These are phyloP conservation scores for Netelia melanura DNA, from an alignment of 2,888 invertebrate species.

Conservation along the genomic window DNA sequence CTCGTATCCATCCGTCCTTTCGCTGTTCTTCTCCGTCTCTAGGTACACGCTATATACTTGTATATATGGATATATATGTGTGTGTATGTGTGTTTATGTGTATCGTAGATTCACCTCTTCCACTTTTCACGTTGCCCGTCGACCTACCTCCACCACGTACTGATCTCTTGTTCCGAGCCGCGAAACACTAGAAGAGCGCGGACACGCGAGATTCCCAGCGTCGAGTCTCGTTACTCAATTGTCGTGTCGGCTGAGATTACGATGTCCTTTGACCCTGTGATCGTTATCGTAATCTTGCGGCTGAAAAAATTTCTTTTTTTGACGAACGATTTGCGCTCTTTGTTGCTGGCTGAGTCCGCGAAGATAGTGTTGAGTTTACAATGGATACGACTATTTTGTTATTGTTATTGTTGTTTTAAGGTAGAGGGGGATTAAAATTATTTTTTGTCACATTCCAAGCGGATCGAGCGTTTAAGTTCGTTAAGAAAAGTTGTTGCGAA, in stretches of 20 bases:
- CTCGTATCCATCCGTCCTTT: constrained; percentile 11
- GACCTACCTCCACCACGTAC: constrained; percentile 80
- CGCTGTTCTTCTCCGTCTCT: constrained; percentile 28
- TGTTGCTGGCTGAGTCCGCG: not conserved
- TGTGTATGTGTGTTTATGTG: constrained; percentile 22
- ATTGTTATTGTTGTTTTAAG: not conserved
- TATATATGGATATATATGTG: constrained; percentile 5
- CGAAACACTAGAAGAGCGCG: constrained; percentile 82
- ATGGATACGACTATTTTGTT: not conserved
- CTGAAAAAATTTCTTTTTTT: not conserved
- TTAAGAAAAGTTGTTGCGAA: too few relatives aligned
- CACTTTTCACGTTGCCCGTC: constrained; percentile 60
- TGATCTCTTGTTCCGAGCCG: constrained; percentile 82
- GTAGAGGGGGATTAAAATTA: too few relatives aligned
- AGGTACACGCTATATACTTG: not conserved
- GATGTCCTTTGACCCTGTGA: not conserved
- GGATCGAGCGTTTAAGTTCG: too few relatives aligned
- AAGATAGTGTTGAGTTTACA: not conserved
- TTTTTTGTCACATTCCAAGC: too few relatives aligned
- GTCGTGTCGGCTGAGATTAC: constrained; percentile 21
- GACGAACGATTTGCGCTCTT: not conserved
- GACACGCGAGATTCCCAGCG: constrained; percentile 67
- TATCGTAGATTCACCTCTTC: constrained; percentile 53
- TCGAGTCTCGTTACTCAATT: constrained; percentile 21
- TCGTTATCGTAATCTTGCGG: not conserved